These are phyloP conservation scores for Lamellibrachia luymesi DNA, from an alignment of 1,140 invertebrate genomes.

Conservation along the genomic window DNA sequence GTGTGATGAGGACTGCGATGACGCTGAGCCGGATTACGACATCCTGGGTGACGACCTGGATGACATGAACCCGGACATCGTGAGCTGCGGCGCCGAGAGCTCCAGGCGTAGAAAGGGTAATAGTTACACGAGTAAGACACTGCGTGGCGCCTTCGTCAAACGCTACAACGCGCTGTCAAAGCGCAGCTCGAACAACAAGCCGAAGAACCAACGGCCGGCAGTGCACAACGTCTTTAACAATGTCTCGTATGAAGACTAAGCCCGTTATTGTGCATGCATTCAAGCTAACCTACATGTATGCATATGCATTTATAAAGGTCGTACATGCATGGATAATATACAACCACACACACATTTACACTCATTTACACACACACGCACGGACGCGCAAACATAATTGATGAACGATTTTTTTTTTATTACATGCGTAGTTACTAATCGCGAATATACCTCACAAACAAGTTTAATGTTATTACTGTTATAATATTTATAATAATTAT, in stretches of 20 bases:
- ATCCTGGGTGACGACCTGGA: slow-evolving; percentile 21
- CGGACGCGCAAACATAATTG: too few relatives aligned
- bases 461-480: too few relatives aligned
- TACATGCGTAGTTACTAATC: too few relatives aligned
- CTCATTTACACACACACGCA: not conserved
- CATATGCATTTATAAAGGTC: not conserved
- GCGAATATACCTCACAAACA: too few relatives aligned
- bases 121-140: slow-evolving; percentile 23
- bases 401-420: too few relatives aligned
- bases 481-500: too few relatives aligned
- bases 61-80: slow-evolving; percentile 24
- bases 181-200: slow-evolving; percentile 22
- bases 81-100: slow-evolving; percentile 26
- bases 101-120: slow-evolving; percentile 14
- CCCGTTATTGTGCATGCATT: not conserved
- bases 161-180: slow-evolving; percentile 26
- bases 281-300: not conserved
- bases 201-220: slow-evolving; percentile 14
- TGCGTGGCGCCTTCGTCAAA: slow-evolving; percentile 26
- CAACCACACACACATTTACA: not conserved
- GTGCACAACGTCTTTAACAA: slow-evolving; percentile 26
- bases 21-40: slow-evolving; percentile 31
- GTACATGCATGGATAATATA: too few relatives aligned
- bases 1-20: slow-evolving; percentile 26
- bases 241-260: slow-evolving; percentile 21